Evolutionary conservation across 2,888 invertebrate genomes (phyloP), one percentile per base, ranked within the genome.

Genomic region (Eustalomyia histrio): DNA sequence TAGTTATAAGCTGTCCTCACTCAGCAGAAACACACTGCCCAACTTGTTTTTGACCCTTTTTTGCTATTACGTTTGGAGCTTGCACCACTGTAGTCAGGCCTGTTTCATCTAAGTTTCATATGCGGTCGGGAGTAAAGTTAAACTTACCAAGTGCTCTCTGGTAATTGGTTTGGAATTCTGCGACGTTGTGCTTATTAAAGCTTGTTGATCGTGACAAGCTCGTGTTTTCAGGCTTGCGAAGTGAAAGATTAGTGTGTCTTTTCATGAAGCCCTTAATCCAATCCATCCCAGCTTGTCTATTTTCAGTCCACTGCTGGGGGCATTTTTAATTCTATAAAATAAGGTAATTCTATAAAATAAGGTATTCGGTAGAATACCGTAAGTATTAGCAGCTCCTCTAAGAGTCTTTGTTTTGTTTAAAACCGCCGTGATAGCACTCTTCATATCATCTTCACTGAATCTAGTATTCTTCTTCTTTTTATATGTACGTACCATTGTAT

Each of bases 21-120:
- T 87, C 86, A 43, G 83, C 84, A 61, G 85, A 86, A 33, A 84
- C 84, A 58, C 81, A 75, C 74, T 84, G 81, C 47, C 85, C 85
- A 57, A 86, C 84, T 53, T 84, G 83, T 79, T 85, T 83, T 65
- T 53, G 57, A 18, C 83, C 82, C 57, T 69, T 83, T 35, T 65
- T 29, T 43, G 80, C 82, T 74, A 84, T 80, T 39, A 84, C 76
- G 55, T 83, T 83, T 18, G 74, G 64, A 21, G 82, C 72, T 73
- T 84, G 76, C 8, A 79, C 76, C 17, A 84, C 84, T 39, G 82
- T 85, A 21, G 74, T 76, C 5, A 83, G 43, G n/a, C 79, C 79
- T 33, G 83, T 85, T 69, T 84, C 84, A 68, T 84, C 82, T n/a
- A 84, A 18, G 65, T 84, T 84, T 12, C 68, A 83, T 47, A 84